A percentile compares a stretch with the other conserved stretches of the same genome.
Evolutionary conservation across 2,113 vertebrate genomes (phyloP).

Genomic region (Zingel zingel): DNA sequence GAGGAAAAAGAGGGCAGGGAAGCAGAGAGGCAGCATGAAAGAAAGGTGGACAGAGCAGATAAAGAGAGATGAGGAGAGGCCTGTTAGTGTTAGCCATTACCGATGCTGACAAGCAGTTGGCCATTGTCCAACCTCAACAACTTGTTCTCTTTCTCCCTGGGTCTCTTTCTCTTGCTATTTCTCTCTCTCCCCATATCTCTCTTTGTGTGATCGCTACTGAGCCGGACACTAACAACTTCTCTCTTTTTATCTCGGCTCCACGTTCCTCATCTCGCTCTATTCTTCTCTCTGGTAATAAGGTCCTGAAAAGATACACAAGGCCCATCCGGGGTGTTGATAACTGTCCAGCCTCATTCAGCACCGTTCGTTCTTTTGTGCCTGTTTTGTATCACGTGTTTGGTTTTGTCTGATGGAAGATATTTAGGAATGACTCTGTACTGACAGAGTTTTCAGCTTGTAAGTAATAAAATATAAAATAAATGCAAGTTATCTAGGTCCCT

Average conservation of each 20-base stretch:
- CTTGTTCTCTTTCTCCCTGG: slow-evolving; percentile 36
- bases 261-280: slow-evolving; percentile 47
- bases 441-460: background rate
- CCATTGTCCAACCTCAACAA: slow-evolving; percentile 64
- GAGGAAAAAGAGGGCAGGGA: background rate
- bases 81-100: slow-evolving; percentile 54
- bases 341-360: slow-evolving; percentile 6
- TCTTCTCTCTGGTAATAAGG: slow-evolving; percentile 61
- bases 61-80: slow-evolving; percentile 42
- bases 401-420: background rate
- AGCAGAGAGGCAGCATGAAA: background rate
- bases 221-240: slow-evolving; percentile 66
- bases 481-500: background rate
- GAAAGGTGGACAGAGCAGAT: slow-evolving; percentile 6
- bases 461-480: background rate
- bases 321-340: slow-evolving; percentile 35
- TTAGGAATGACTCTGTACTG: background rate
- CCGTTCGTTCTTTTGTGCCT: background rate
- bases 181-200: slow-evolving; percentile 35
- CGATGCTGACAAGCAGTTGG: slow-evolving; percentile 48
- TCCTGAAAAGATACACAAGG: slow-evolving; percentile 51
- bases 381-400: background rate
- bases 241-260: slow-evolving; percentile 54
- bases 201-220: slow-evolving; percentile 50
- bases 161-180: slow-evolving; percentile 20